A percentile compares a stretch with the other conserved stretches of the same genome.
Conservation (phyloP, 2,113 vertebrate genomes). For the Anseranas semipalmata region DNA sequence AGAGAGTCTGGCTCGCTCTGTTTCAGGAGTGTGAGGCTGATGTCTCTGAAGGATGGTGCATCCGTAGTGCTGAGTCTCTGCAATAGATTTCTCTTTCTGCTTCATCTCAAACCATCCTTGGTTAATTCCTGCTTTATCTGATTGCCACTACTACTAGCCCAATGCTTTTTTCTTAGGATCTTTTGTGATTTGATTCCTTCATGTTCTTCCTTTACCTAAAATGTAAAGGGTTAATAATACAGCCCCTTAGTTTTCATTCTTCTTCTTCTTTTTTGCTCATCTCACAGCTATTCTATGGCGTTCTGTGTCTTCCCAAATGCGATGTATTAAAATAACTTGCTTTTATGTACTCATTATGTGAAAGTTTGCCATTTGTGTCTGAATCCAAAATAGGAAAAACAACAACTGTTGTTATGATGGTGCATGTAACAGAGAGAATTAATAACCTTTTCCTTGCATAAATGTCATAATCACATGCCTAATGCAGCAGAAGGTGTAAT, state of each 20-base stretch:
- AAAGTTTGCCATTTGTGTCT: constrained; percentile 7
- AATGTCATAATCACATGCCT: not conserved
- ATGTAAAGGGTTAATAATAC: not conserved
- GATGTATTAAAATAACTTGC: not conserved
- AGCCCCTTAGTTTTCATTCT: not conserved
- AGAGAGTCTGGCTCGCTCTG: not conserved
- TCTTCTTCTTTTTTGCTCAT: not conserved
- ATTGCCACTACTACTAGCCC: not conserved
- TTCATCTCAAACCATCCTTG: not conserved
- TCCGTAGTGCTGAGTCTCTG: not conserved
- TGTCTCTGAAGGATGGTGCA: not conserved
- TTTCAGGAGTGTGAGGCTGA: not conserved
- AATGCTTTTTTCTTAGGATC: not conserved
- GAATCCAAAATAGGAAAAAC: constrained; percentile 6
- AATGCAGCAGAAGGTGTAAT: not conserved
- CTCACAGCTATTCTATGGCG: not conserved
- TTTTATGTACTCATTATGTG: not conserved
- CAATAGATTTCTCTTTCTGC: not conserved
- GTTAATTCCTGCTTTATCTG: not conserved
- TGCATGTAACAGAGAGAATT: not conserved
- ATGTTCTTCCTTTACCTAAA: not conserved
- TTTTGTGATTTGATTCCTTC: not conserved
- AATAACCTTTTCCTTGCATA: not conserved
- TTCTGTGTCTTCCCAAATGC: not conserved
- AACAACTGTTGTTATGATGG: not conserved